These are phyloP conservation scores for Ischnura elegans DNA, from an alignment of 2,888 invertebrate species.

Conservation along the genomic window DNA sequence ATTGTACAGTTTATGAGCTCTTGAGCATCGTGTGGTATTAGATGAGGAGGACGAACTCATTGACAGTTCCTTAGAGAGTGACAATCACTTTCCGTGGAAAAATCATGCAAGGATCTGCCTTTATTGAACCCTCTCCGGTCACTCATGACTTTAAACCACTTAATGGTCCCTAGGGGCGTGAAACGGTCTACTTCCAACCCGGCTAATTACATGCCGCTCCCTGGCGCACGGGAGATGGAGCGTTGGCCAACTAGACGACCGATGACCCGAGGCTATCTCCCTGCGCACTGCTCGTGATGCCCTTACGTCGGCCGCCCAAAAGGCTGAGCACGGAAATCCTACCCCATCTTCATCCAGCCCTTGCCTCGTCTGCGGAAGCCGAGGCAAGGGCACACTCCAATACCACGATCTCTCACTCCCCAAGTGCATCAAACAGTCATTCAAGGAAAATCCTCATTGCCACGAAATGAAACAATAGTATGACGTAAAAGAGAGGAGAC, in stretches of 20 bases:
- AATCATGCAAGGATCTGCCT: neutral
- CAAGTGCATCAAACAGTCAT: too few species aligned
- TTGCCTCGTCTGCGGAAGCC: neutral
- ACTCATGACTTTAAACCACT: neutral
- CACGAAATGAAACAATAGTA: too few species aligned
- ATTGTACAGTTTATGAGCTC: too few species aligned
- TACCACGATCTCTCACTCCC: too few species aligned
- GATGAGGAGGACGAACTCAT: too few species aligned
- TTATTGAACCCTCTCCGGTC: neutral
- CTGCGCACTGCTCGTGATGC: too few species aligned
- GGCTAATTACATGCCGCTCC: neutral
- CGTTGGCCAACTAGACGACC: constrained; percentile 7
- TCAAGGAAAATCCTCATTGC: too few species aligned
- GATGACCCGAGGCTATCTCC: neutral
- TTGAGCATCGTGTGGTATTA: too few species aligned
- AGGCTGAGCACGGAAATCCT: neutral
- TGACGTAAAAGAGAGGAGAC: too few species aligned
- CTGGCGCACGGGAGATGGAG: neutral
- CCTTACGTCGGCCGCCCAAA: neutral
- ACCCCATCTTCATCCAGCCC: neutral
- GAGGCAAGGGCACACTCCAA: neutral
- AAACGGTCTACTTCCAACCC: neutral
- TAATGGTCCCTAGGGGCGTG: neutral
- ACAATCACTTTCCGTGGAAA: neutral
- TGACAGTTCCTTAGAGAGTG: too few species aligned